Evolutionary conservation across 2,113 vertebrate genomes (phyloP).

Genomic region (Ia io): DNA sequence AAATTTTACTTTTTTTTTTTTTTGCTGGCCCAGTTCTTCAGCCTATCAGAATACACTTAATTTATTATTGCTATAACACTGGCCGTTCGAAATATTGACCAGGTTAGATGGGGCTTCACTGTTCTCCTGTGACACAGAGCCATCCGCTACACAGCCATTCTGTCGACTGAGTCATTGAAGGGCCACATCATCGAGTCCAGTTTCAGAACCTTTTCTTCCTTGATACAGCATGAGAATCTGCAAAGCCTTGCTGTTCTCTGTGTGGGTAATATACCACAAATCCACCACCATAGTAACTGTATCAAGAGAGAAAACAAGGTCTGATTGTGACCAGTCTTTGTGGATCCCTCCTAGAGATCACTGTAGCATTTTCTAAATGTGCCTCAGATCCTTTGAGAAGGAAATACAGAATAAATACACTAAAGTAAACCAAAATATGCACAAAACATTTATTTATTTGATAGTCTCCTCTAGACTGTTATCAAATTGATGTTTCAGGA

Average conservation of each 20-base stretch:
- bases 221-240: background rate
- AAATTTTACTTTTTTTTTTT: background rate
- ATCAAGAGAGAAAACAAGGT: background rate
- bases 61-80: background rate
- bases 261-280: background rate
- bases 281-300: background rate
- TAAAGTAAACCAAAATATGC: background rate
- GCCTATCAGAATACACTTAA: background rate
- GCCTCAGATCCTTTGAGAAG: background rate
- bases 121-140: background rate
- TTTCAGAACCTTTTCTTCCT: background rate
- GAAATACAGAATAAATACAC: background rate
- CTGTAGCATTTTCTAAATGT: conserved; percentile 4
- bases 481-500: conserved; percentile 36
- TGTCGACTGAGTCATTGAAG: background rate
- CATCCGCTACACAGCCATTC: background rate
- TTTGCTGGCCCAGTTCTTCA: background rate
- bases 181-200: background rate
- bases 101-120: background rate
- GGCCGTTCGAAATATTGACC: background rate
- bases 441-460: background rate
- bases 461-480: background rate
- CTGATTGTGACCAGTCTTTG: background rate
- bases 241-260: background rate
- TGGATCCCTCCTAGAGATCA: background rate